Evolutionary conservation across 2,797 vertebrate species (phyloP), one percentile per base, ranked within the genome.

Genomic region (Argyrosomus regius): DNA sequence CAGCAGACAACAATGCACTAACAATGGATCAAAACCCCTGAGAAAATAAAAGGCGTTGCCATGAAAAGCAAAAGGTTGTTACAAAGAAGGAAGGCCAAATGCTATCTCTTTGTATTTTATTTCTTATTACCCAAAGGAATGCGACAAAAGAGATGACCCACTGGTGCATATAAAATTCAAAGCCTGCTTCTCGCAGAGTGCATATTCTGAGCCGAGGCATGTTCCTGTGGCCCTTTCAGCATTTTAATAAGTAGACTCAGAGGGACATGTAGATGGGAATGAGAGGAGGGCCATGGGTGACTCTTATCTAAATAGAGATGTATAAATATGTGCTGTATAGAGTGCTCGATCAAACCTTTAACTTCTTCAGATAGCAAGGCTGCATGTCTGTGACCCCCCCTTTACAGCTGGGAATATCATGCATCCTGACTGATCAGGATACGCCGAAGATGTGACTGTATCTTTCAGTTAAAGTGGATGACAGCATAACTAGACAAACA

Each of bases 231-330:
- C 66, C 59, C 58, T 73, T 28, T 63, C 70, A 28, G 63, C 67
- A 81, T 81, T 81, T 83, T 82, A 87, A 82, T 72, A 53, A 87
- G 61, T 20, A 17, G 16, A 63, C 65, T 71, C 67, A 49, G 61
- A 48, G 56, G 24, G 79, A 64, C 49, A 59, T 11, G 20, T 41
- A 64, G 61, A 35, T 58, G 62, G 63, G 45, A 77, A 72, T 61
- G 73, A 80, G 52, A 75, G 13, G 62, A 61, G 48, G 56, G 52
- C 49, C 28, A 28, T 41, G 59, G 59, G 60, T 49, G 35, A 64
- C 50, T 69, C 84, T 75, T 84, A 87, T 90, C 88, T 66, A 92
- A 94, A 93, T 84, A 91, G 87, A 94, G 88, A 92, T 87, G 86
- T 88, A 90, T 48, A 69, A 75, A 53, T 69, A 17, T 72, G 45